These are phyloP conservation scores for Sebastes diploproa DNA, from an alignment of 2,797 vertebrate genomes.

Conservation along the genomic window DNA sequence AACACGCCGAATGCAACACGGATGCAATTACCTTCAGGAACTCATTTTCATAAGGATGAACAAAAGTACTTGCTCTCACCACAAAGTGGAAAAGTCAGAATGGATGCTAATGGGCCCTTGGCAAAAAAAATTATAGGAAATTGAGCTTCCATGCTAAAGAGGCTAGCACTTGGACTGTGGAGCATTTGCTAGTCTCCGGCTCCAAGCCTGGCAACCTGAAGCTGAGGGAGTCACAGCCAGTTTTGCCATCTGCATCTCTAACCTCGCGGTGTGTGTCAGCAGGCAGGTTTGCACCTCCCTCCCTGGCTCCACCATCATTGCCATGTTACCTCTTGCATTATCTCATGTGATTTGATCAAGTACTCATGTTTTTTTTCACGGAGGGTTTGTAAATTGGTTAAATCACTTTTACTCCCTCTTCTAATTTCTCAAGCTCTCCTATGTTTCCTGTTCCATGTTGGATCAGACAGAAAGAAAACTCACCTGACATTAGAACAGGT, in stretches of 20 bases:
- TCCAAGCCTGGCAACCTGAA: conserved; percentile 51
- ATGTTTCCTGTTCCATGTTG: background rate
- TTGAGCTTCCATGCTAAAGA: conserved; percentile 51
- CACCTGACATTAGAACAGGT: background rate
- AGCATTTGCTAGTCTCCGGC: conserved; percentile 25
- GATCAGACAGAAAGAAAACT: background rate
- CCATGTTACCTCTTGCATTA: conserved; percentile 1
- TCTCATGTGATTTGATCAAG: conserved; percentile 23
- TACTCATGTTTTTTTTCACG: background rate
- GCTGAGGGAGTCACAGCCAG: conserved; percentile 51
- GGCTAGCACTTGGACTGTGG: conserved; percentile 34
- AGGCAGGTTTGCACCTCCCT: conserved; percentile 43
- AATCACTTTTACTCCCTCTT: background rate
- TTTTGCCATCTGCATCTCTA: conserved; percentile 67
- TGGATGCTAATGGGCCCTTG: conserved; percentile 58
- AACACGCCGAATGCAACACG: conserved; percentile 62
- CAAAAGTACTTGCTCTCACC: conserved; percentile 60
- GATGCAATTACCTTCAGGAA: conserved; percentile 71
- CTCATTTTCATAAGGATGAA: conserved; percentile 69
- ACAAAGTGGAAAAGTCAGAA: conserved; percentile 58
- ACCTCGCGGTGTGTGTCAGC: conserved; percentile 54
- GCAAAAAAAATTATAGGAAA: conserved; percentile 36
- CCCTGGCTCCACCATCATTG: background rate
- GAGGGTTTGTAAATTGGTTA: conserved; percentile 4
- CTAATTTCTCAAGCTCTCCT: background rate